Evolutionary conservation across 2,797 vertebrate species (phyloP).

Genomic region (Sternotherus odoratus): DNA sequence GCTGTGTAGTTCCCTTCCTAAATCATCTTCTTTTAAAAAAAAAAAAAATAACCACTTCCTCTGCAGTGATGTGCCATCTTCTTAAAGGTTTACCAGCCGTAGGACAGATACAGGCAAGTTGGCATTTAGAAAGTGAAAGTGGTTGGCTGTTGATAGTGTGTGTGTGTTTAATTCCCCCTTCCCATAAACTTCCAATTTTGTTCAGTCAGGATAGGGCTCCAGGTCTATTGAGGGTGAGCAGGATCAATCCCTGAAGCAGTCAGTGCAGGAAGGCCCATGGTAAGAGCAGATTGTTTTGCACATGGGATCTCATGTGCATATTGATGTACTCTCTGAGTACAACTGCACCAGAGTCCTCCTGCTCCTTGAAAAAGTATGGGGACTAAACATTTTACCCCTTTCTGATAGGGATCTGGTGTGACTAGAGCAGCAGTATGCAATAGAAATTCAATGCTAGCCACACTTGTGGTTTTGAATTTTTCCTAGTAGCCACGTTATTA

Average conservation of each 20-base stretch:
- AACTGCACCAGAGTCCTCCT: not conserved
- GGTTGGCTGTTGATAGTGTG: not conserved
- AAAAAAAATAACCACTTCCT: not conserved
- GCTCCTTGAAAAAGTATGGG: not conserved
- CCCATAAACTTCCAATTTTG: not conserved
- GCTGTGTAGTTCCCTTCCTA: not conserved
- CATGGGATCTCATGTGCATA: not conserved
- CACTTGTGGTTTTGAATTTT: too few relatives aligned
- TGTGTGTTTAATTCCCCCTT: too few relatives aligned
- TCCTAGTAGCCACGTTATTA: too few relatives aligned
- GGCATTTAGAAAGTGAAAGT: not conserved
- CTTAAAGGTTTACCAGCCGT: rapidly evolving
- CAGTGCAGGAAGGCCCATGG: not conserved
- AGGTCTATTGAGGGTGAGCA: not conserved
- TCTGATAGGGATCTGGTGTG: not conserved
- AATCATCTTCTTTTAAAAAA: not conserved
- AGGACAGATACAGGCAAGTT: not conserved
- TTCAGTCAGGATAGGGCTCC: not conserved
- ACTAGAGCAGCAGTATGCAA: not conserved
- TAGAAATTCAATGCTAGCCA: too few relatives aligned
- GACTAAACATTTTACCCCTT: not conserved
- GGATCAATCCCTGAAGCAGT: not conserved
- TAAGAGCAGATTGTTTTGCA: not conserved
- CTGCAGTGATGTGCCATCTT: not conserved
- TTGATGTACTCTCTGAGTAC: not conserved